phyloP scores from a whole-genome alignment of 2,113 vertebrate genomes.

The Phocoena phocoena region DNA sequence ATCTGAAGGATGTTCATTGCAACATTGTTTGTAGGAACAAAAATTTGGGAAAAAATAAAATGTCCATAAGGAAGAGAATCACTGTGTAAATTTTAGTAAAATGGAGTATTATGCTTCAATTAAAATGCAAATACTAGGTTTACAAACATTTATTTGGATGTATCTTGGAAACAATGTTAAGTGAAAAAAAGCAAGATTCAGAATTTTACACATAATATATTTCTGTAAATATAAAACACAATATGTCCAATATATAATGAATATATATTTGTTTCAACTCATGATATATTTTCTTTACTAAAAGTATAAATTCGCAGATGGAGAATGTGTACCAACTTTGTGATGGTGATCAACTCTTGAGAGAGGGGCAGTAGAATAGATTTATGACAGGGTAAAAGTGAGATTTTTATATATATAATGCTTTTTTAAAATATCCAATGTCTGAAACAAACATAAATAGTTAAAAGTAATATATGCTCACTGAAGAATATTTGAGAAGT shows the following conservation, averaged over 20 bases:
- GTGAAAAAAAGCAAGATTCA: neutral
- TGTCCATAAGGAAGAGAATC: neutral
- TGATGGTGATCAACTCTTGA: neutral
- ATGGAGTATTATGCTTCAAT: neutral
- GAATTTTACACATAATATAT: neutral
- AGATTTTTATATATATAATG: neutral
- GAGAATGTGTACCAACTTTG: neutral
- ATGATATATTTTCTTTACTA: neutral
- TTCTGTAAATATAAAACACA: neutral
- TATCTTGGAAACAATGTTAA: neutral
- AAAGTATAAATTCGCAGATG: neutral
- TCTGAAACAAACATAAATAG: neutral
- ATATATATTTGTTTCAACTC: neutral
- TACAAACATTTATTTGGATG: neutral
- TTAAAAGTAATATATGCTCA: neutral
- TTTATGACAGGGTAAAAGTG: neutral
- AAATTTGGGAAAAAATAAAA: neutral
- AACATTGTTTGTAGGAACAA: neutral
- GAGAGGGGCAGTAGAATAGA: neutral
- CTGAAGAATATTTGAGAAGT: constrained; percentile 5
- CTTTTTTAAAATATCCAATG: neutral
- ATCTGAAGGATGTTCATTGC: neutral
- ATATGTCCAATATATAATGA: neutral
- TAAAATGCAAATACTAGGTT: neutral
- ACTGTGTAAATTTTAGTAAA: neutral